phyloP scores from a whole-genome alignment of 2,113 vertebrate genomes.

The Aphyosemion australe region DNA sequence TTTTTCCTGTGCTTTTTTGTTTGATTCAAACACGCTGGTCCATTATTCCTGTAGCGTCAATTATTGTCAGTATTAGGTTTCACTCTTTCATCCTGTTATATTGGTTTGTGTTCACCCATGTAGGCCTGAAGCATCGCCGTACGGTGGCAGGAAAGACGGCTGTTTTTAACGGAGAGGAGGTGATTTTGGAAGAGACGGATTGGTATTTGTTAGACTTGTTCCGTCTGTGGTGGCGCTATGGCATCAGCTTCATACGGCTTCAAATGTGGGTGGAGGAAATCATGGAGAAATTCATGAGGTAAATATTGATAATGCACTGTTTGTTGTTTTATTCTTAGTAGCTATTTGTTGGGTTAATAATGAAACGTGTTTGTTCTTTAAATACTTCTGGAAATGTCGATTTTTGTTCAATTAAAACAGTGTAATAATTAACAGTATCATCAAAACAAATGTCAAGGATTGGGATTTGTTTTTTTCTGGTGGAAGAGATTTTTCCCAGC shows the following conservation, averaged over 20 bases:
- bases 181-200: constrained; percentile 95
- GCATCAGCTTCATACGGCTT: constrained; percentile 96
- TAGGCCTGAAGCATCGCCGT: constrained; percentile 91
- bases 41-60: too few species aligned
- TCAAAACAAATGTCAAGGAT: too few species aligned
- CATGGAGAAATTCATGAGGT: constrained; percentile 99
- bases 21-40: too few species aligned
- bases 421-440: too few species aligned
- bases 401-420: not conserved
- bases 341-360: too few species aligned
- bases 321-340: not conserved
- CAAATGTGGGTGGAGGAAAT: constrained; percentile 99
- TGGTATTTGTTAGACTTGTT: constrained; percentile 97
- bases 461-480: constrained; percentile 9
- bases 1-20: too few species aligned
- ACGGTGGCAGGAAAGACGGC: constrained; percentile 91
- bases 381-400: too few species aligned
- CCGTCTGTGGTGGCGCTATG: constrained; percentile 97
- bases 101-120: constrained; percentile 3
- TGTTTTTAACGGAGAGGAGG: constrained; percentile 89
- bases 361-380: too few species aligned
- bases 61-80: too few species aligned
- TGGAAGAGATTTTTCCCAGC: not conserved
- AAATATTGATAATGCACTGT: constrained; percentile 26
- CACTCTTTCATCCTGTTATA: too few species aligned